Evolutionary conservation across 37 sponge, comb jelly and placozoan genomes (phyloP).

Genomic region (Diacarnus erythraeanus): DNA sequence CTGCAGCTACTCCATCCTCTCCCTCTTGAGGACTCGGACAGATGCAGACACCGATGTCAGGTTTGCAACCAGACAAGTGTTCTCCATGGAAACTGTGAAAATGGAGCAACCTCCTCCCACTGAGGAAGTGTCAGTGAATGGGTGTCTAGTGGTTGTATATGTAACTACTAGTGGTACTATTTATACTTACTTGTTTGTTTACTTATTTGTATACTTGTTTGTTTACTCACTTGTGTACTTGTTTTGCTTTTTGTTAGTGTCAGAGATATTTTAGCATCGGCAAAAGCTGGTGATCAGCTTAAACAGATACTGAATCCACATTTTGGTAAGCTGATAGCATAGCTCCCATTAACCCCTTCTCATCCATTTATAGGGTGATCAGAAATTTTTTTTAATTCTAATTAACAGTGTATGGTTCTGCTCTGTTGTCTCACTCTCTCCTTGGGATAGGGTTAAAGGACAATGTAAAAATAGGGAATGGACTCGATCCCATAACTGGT

Average conservation of each 20-base stretch:
- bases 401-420: constrained; percentile 75
- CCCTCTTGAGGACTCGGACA: constrained; percentile 76
- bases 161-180: not conserved
- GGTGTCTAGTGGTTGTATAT: not conserved
- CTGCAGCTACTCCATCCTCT: constrained; percentile 74
- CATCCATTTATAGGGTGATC: not conserved
- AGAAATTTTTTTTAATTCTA: not conserved
- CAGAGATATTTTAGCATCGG: constrained; percentile 17
- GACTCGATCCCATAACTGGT: constrained; percentile 63
- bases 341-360: no score
- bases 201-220: not conserved
- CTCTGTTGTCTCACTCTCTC: constrained; percentile 82
- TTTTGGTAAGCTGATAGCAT: constrained; percentile 76
- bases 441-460: constrained; percentile 69
- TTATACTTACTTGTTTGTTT: constrained; percentile 13
- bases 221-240: not conserved
- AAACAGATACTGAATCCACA: constrained; percentile 78
- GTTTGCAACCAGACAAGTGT: constrained; percentile 83
- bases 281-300: constrained; percentile 67
- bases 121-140: constrained; percentile 51
- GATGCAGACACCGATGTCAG: constrained; percentile 82
- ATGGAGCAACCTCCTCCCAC: constrained; percentile 59
- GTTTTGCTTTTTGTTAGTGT: constrained; percentile 61
- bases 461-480: constrained; percentile 69
- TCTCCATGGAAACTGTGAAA: constrained; percentile 65